These are phyloP conservation scores for Drosophila baimaii DNA, from an alignment of 1,140 invertebrate species.

Conservation along the genomic window DNA sequence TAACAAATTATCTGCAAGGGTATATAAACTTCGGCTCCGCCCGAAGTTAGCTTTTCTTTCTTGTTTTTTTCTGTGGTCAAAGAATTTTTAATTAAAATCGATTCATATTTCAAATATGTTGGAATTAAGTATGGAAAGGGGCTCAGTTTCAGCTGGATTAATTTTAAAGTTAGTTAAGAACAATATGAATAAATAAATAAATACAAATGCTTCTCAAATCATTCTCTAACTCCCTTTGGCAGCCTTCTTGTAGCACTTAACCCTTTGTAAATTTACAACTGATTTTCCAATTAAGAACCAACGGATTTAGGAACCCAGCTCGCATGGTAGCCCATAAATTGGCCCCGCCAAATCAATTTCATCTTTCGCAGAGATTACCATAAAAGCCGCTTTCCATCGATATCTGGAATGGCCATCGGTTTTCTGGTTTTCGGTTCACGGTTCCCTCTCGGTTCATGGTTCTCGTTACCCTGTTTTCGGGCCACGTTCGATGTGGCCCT, in stretches of 20 bases:
- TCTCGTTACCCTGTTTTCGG: conserved; percentile 4
- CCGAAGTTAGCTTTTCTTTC: too few relatives aligned
- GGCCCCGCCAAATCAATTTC: conserved; percentile 22
- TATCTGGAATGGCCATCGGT: conserved; percentile 23
- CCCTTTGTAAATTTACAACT: conserved; percentile 34
- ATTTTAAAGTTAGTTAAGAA: too few relatives aligned
- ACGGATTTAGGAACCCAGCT: conserved; percentile 16
- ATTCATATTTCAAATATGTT: neutral
- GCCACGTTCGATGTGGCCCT: conserved; percentile 12
- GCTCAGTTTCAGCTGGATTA: too few relatives aligned
- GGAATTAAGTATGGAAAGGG: too few relatives aligned
- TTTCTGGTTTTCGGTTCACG: conserved; percentile 5
- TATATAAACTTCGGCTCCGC: too few relatives aligned
- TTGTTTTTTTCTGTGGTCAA: neutral
- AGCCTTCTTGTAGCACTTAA: conserved; percentile 2
- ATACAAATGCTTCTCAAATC: too few relatives aligned
- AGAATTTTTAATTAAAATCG: neutral
- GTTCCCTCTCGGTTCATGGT: conserved; percentile 2
- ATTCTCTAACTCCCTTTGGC: neutral
- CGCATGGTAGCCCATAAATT: conserved; percentile 11
- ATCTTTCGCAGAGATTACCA: conserved; percentile 37
- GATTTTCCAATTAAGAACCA: conserved; percentile 28
- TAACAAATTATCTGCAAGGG: too few relatives aligned
- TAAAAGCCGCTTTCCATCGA: conserved; percentile 36
- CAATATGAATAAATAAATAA: too few relatives aligned